Evolutionary conservation across 2,888 invertebrate genomes (phyloP).

Genomic region (Agriopis marginaria): DNA sequence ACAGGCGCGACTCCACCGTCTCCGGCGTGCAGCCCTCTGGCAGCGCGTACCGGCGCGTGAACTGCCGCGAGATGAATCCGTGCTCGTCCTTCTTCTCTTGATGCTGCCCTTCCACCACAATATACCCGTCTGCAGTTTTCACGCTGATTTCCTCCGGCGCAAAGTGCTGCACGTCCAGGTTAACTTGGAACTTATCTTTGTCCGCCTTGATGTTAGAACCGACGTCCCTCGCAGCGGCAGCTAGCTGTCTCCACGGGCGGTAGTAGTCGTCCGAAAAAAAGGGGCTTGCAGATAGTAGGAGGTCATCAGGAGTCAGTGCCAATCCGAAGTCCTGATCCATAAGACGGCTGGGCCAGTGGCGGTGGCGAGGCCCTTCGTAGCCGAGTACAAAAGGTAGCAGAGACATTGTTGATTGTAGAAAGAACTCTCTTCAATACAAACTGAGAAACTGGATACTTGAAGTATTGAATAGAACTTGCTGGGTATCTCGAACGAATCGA

Average conservation of each 20-base stretch:
- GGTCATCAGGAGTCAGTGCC: slow-evolving; percentile 81
- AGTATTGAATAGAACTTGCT: neutral
- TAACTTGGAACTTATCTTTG: slow-evolving; percentile 83
- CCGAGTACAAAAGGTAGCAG: slow-evolving; percentile 78
- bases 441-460: slow-evolving; percentile 13
- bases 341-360: slow-evolving; percentile 76
- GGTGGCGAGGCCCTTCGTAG: slow-evolving; percentile 51
- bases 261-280: slow-evolving; percentile 68
- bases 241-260: slow-evolving; percentile 77
- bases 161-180: slow-evolving; percentile 92
- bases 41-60: slow-evolving; percentile 90
- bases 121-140: slow-evolving; percentile 89
- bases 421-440: slow-evolving; percentile 7
- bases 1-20: slow-evolving; percentile 89
- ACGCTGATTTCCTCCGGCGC: slow-evolving; percentile 91
- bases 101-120: slow-evolving; percentile 92
- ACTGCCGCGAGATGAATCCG: slow-evolving; percentile 91
- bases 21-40: slow-evolving; percentile 91
- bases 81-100: slow-evolving; percentile 92
- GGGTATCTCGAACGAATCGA: slow-evolving; percentile 11
- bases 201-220: slow-evolving; percentile 84
- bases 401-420: slow-evolving; percentile 69
- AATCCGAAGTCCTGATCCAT: slow-evolving; percentile 85
- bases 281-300: slow-evolving; percentile 65
- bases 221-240: slow-evolving; percentile 80